Evolutionary conservation across 1,140 invertebrate species (phyloP).

Genomic region (Penaeus japonicus): DNA sequence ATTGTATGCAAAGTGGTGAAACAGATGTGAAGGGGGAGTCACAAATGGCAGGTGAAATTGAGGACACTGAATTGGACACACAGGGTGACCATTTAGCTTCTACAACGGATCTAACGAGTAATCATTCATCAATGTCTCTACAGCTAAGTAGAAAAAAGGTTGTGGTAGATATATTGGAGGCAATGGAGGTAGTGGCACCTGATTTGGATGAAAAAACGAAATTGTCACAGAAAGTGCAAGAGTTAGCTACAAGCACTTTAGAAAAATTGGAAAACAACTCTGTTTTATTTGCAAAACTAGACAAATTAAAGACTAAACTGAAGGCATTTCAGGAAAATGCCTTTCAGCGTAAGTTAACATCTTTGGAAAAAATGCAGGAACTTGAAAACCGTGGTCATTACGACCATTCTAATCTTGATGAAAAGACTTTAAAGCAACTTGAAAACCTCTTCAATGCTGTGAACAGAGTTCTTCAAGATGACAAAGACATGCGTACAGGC

Average conservation of each 20-base stretch:
- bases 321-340: constrained; percentile 41
- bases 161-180: constrained; percentile 47
- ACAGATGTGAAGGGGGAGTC: not conserved
- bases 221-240: constrained; percentile 39
- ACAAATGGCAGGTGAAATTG: not conserved
- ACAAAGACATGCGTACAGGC: constrained; percentile 55
- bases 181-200: constrained; percentile 48
- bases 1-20: too few species aligned
- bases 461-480: constrained; percentile 51
- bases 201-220: constrained; percentile 24
- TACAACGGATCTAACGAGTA: too few species aligned
- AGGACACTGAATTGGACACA: too few species aligned
- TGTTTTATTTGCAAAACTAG: constrained; percentile 19
- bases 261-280: constrained; percentile 16
- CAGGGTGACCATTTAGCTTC: too few species aligned
- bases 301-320: constrained; percentile 34
- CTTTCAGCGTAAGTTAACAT: constrained; percentile 20
- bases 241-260: not conserved
- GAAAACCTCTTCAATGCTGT: constrained; percentile 45
- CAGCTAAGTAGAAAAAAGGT: constrained; percentile 13
- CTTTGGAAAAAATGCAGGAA: constrained; percentile 48
- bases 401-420: constrained; percentile 20
- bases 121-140: constrained; percentile 11
- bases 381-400: constrained; percentile 28
- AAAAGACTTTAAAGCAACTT: constrained; percentile 31